Conservation (phyloP, 2,113 vertebrate genomes). For the Pipra filicauda region DNA sequence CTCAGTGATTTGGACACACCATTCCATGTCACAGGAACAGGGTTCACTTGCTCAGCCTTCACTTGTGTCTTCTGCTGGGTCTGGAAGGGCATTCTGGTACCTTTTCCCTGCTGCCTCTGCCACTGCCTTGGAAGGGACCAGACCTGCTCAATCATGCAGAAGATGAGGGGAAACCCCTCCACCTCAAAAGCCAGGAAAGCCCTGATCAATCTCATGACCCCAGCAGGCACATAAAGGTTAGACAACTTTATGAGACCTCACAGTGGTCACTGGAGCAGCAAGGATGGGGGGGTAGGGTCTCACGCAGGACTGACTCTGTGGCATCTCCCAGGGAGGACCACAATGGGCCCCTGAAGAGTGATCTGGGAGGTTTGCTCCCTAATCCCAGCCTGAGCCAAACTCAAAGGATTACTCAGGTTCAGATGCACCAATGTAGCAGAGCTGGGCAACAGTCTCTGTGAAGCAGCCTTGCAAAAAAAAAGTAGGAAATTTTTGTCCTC, state of each 20-base stretch:
- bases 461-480: background rate
- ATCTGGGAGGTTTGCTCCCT: background rate
- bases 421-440: fast-evolving
- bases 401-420: background rate
- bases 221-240: background rate
- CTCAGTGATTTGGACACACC: background rate
- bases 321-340: background rate
- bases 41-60: background rate
- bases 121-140: background rate
- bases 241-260: background rate
- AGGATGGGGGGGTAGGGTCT: background rate
- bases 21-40: background rate
- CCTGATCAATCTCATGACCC: background rate
- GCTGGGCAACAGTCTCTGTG: fast-evolving
- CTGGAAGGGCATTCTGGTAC: background rate
- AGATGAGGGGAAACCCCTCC: background rate
- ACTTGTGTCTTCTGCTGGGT: background rate
- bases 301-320: background rate
- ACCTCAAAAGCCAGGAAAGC: background rate
- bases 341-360: too few species aligned
- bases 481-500: background rate
- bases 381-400: background rate
- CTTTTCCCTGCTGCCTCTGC: background rate
- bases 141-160: background rate
- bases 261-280: background rate